Evolutionary conservation across 2,888 invertebrate genomes (phyloP).

Genomic region (Rhingia rostrata): DNA sequence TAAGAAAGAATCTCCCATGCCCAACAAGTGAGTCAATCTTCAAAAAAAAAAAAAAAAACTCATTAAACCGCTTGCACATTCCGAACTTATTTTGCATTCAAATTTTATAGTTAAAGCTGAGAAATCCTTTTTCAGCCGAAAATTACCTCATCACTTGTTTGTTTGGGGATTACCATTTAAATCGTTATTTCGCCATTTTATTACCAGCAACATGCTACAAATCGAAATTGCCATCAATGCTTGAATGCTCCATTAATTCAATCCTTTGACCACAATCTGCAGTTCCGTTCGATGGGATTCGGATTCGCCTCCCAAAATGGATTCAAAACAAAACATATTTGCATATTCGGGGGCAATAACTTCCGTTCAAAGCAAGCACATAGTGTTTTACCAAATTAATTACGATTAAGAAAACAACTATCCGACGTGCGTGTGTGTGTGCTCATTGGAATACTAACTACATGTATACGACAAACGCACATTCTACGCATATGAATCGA

Average conservation of each 20-base stretch:
- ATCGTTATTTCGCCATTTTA: not conserved
- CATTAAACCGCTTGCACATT: no score
- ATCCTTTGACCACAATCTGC: not conserved
- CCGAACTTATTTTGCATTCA: no score
- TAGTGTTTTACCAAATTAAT: conserved; percentile 42
- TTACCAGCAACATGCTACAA: no score
- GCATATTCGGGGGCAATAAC: conserved; percentile 43
- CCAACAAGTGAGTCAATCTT: no score
- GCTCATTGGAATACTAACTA: conserved; percentile 47
- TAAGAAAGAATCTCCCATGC: no score
- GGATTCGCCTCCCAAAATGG: not conserved
- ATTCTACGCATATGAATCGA: conserved; percentile 5
- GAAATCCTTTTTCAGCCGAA: no score
- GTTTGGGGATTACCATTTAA: no score
- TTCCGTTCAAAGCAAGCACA: conserved; percentile 21
- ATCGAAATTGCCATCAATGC: no score
- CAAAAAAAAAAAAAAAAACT: no score
- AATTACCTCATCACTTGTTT: no score
- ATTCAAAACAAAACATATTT: conserved; percentile 28
- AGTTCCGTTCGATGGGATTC: not conserved
- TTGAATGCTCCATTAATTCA: not conserved
- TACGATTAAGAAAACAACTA: conserved; percentile 49
- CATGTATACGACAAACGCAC: conserved; percentile 10
- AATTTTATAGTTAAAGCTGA: no score
- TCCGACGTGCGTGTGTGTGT: conserved; percentile 4